Evolutionary conservation across 1,140 invertebrate genomes (phyloP), one percentile per base, ranked within the genome.

Genomic region (Phocides pigmalion): DNA sequence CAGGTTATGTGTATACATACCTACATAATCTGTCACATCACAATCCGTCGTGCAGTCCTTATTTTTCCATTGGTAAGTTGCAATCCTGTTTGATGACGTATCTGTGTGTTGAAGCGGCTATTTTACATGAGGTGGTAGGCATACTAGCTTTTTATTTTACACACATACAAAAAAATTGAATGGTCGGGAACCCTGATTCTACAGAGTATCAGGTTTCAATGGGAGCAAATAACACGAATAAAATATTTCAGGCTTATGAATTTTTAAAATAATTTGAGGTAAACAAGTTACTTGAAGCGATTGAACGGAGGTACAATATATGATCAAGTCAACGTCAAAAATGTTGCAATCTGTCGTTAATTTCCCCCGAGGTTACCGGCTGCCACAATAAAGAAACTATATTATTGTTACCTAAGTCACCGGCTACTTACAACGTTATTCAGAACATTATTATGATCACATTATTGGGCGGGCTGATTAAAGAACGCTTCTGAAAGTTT

Each of bases 261-360:
- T 2, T 28, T 28, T 28, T 35, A n/a, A n/a, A 70, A 72, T 76
- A 69, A 68, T 80, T 79, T 68, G 72, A 82, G 59, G 64, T 16
- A 16, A 16, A 15, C 39, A 8, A 16, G 32, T 37, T 32, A 37
- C 15, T 19, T 19, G 71, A 67, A 75, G 70, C 69, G 70, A 81
- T 59, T 58, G 54, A 58, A 28, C n/a, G 12, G 6, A 44, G 54
- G 65, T 75, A 84, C 78, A 85, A 79, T 84, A 79, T 85, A 77
- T 79, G 85, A 86, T 83, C 81, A 81, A 83, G 62, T 81, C 80
- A 84, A 83, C 84, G 82, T 61, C 44, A 61, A 61, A 49, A 61
- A 88, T 77, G 77, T 83, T 83, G 83, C 83, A 86, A 86, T 84
- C 74, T 86, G 83, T 79, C 76, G 74, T 76, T 86, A 87, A 87